Base-by-base conservation (phyloP, 2,113 vertebrate species). In the Scomber scombrus region DNA sequence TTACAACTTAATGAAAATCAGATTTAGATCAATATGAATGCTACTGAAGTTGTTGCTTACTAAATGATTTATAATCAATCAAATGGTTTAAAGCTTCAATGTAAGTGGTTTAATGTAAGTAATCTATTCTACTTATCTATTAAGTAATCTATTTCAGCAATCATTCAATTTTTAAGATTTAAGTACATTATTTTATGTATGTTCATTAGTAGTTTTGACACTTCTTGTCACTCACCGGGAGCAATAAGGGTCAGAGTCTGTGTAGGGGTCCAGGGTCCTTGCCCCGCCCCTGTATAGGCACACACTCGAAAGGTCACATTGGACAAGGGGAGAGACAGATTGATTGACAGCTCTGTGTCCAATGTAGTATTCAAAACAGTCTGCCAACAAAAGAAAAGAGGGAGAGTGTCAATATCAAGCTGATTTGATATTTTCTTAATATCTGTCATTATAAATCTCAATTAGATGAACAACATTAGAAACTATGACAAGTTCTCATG, bases 221-320 rank as follows among this genome's bases (percentile, higher is more conserved):
- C 6, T 70, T 62, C 4, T 31, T 40, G 43, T 73, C 5, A 75
- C 93, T 91, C 72, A 95, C 95, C 94, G 11, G 92, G 51, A 49
- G 64, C 4, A 0, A 62, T 68, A 18, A 95, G 94, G 23, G 89
- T 90, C 58, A 96, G 85, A 7, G 94, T 91, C 56, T 96, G 93
- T 0, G 91, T 78, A 12, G 87, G 75, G 63, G 95, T 96, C 97
- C 97, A 98, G 43, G 97, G 97, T n/a, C 97, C 96, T 0, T 88
- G 94, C 2, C 97, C 97, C 0, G 95, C 96, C 0, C 87, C 83
- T 0, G 97, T 98, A 47, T 97, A 97, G 4, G 96, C 95, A 15
- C 95, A 95, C 81, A 97, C 93, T 8, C 94, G 91, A 63, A 96
- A 95, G 0, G 95, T 94, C 77, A 98, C 80, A 71, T 97, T 97